phyloP scores from a whole-genome alignment of 2,113 vertebrate genomes.

The Ia io region DNA sequence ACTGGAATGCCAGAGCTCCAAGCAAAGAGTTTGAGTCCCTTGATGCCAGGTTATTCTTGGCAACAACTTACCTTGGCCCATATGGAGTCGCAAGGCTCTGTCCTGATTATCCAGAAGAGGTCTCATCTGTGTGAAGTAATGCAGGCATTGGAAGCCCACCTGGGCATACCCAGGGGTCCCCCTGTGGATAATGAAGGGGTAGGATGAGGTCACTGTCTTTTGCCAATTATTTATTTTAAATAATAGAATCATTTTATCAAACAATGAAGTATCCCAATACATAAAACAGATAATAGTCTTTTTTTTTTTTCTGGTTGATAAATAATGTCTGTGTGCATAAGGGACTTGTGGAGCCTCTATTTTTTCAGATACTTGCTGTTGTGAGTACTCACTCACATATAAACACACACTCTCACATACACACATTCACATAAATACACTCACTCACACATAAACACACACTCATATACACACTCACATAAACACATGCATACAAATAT shows the following conservation, averaged over 20 bases:
- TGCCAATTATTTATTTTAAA: slow-evolving; percentile 14
- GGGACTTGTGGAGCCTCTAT: background rate
- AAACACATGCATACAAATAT: background rate
- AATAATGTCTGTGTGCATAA: background rate
- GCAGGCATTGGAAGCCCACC: background rate
- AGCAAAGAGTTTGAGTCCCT: slow-evolving; percentile 38
- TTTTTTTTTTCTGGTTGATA: background rate
- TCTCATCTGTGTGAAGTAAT: background rate
- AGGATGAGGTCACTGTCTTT: background rate
- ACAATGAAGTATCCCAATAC: background rate
- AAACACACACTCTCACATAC: background rate
- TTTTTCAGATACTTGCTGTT: background rate
- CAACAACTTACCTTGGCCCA: slow-evolving; percentile 22
- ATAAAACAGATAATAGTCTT: background rate
- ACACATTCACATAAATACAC: background rate
- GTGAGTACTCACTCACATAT: background rate
- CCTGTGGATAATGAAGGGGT: background rate
- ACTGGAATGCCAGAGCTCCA: slow-evolving; percentile 42
- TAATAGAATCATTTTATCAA: background rate
- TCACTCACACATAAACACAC: background rate
- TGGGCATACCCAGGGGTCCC: background rate
- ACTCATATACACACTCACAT: background rate
- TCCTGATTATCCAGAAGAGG: slow-evolving; percentile 10
- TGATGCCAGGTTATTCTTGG: slow-evolving; percentile 57
- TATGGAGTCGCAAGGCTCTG: slow-evolving; percentile 18